phyloP scores from a whole-genome alignment of 2,113 vertebrate species.

The Bufo bufo region DNA sequence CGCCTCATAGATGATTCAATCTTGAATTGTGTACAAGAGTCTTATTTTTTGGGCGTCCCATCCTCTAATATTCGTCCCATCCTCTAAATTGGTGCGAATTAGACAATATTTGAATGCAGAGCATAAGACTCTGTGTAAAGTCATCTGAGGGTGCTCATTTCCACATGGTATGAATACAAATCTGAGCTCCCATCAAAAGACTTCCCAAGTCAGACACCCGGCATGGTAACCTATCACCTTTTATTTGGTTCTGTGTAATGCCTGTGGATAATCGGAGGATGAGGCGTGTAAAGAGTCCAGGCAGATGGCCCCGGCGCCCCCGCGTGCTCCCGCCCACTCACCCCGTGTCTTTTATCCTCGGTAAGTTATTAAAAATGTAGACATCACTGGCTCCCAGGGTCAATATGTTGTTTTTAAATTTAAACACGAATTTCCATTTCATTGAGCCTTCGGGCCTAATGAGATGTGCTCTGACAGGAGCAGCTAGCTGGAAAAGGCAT shows the following conservation, averaged over 20 bases:
- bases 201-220: not conserved
- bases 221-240: not conserved
- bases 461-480: constrained; percentile 82
- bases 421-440: constrained; percentile 87
- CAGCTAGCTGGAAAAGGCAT: constrained; percentile 82
- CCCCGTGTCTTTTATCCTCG: constrained; percentile 69
- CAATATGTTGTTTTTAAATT: constrained; percentile 87
- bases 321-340: constrained; percentile 7
- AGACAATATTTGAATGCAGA: not conserved
- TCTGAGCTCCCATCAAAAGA: not conserved
- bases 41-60: too few species aligned
- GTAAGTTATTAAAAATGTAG: constrained; percentile 84
- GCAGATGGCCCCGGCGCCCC: constrained; percentile 48
- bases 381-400: constrained; percentile 78
- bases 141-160: not conserved
- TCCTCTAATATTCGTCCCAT: too few species aligned
- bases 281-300: constrained; percentile 28
- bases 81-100: not conserved
- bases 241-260: not conserved
- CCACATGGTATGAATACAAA: constrained; percentile 19
- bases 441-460: constrained; percentile 83
- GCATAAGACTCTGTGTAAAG: not conserved
- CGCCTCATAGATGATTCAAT: too few species aligned
- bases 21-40: not conserved
- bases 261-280: not conserved